Evolutionary conservation across 2,113 vertebrate genomes (phyloP), one percentile per base, ranked within the genome.

Genomic region (Ceuthmochares aereus): DNA sequence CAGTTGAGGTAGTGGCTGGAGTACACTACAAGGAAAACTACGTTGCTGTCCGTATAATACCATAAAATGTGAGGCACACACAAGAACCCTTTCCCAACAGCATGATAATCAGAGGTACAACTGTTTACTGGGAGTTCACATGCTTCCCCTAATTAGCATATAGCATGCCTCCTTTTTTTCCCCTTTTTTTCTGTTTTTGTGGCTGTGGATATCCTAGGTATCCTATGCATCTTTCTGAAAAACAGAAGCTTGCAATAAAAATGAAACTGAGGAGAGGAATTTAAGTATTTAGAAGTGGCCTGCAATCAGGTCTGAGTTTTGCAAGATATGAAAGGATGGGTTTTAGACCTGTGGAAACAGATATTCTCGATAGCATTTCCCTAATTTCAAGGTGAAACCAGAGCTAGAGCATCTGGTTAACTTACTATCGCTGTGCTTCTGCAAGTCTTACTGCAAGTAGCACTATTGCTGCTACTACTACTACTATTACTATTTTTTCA

Each of bases 401-500:
- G 40, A 77, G 29, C 43, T 20, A 82, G 16, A 73, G 18, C 13
- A 49, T 59, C 32, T 15, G 4, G 9, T 87, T 79, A 68, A 23
- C 43, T 87, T 59, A n/a, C n/a, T 81, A 43, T 42, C 74, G 43
- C 16, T 64, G 14, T 40, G 9, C 19, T 90, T 7, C 43, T 68
- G 54, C 21, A 10, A 52, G 17, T 66, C 21, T 64, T 69, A 69
- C 9, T 90, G 70, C 30, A n/a, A n/a, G n/a, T 73, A 62, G 73
- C 70, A 40, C 32, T 80, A 55, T 42, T 84, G 64, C 29, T 85
- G 64, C 29, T 54, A 49, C 37, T 45, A 45, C 43, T 45, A 88
- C 84, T 74, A 80, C 86, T 88, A 87, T 69, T 84, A 93, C 23
- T 58, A 93, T 74, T 72, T 87, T 87, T 96, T 94, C 55, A 91